A percentile compares a stretch with the other conserved stretches of the same genome.
phyloP scores from a whole-genome alignment of 2,113 vertebrate species.

The Pao palembangensis region DNA sequence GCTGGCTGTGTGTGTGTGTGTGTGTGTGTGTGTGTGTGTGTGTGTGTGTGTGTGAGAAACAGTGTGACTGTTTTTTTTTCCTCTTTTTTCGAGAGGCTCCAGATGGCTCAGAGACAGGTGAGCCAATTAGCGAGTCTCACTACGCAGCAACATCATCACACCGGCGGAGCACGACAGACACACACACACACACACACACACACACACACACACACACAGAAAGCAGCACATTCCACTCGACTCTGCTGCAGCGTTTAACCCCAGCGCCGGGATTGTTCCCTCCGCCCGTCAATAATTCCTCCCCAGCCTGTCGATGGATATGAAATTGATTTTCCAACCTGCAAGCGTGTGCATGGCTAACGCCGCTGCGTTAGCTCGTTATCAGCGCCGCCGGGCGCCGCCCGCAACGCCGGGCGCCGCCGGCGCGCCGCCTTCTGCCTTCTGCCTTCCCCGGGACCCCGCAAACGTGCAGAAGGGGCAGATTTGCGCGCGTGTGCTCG shows the following conservation, averaged over 20 bases:
- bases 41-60: constrained; percentile 35
- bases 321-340: constrained; percentile 40
- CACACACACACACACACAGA: constrained; percentile 23
- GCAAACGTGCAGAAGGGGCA: constrained; percentile 46
- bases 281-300: constrained; percentile 15
- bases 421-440: constrained; percentile 27
- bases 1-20: constrained; percentile 3
- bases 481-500: constrained; percentile 48
- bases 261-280: constrained; percentile 2
- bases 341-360: constrained; percentile 25
- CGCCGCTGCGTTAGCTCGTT: constrained; percentile 29
- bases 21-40: constrained; percentile 30
- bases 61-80: constrained; percentile 37
- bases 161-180: constrained; percentile 50
- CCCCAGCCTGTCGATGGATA: constrained; percentile 11
- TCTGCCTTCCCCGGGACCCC: constrained; percentile 42
- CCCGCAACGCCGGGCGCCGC: constrained; percentile 5
- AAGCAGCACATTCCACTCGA: constrained; percentile 17
- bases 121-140: constrained; percentile 74
- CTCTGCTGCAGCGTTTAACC: constrained; percentile 28
- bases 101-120: constrained; percentile 78
- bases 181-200: constrained; percentile 31
- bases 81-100: constrained; percentile 62
- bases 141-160: constrained; percentile 68
- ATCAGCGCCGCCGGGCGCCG: no score